Conservation (phyloP, 2,797 vertebrate genomes). For the Oreochromis mossambicus region DNA sequence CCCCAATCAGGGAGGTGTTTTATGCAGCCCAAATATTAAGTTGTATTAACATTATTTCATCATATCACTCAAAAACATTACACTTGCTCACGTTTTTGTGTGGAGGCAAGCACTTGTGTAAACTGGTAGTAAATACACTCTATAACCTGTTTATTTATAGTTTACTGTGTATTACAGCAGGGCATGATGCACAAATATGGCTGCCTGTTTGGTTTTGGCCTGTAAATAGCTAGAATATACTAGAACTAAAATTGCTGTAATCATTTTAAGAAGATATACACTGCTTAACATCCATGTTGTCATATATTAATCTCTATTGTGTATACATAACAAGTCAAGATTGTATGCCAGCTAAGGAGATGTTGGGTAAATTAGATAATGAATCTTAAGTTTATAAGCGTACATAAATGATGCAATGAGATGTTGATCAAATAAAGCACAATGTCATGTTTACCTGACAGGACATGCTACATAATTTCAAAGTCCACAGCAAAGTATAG, state of each 20-base stretch:
- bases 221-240: constrained; percentile 52
- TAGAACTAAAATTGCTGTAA: constrained; percentile 34
- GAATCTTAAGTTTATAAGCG: neutral
- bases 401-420: constrained; percentile 15
- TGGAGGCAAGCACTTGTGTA: constrained; percentile 15
- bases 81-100: neutral
- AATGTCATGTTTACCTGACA: constrained; percentile 33
- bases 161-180: constrained; percentile 27
- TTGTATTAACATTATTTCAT: neutral
- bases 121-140: constrained; percentile 21
- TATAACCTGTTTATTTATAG: constrained; percentile 30
- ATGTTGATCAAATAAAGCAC: constrained; percentile 53
- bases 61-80: neutral
- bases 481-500: constrained; percentile 49
- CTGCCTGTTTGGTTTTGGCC: constrained; percentile 29
- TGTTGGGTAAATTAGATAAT: neutral
- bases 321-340: constrained; percentile 19
- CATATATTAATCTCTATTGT: constrained; percentile 24
- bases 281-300: constrained; percentile 32
- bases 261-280: constrained; percentile 24
- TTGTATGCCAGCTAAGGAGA: constrained; percentile 5
- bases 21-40: neutral
- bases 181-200: constrained; percentile 25
- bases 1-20: neutral
- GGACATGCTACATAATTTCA: constrained; percentile 6